Conservation (phyloP, 2,888 invertebrate genomes). For the Yponomeuta sedellus region DNA sequence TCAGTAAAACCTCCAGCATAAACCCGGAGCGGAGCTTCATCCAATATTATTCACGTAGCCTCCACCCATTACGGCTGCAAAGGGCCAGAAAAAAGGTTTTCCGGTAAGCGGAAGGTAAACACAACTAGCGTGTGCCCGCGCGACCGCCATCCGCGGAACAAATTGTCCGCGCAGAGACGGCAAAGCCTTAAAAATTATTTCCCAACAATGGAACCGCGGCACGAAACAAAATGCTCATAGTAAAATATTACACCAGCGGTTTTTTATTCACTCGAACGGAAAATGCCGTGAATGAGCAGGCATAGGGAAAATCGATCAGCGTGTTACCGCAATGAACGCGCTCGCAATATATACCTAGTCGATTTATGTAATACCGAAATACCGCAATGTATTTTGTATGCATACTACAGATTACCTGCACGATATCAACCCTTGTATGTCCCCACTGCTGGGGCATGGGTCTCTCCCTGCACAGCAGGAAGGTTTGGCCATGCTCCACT, state of each 20-base stretch:
- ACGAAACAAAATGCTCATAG: slow-evolving; percentile 17
- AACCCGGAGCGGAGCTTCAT: neutral
- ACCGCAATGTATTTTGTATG: too few relatives aligned
- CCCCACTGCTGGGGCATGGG: too few relatives aligned
- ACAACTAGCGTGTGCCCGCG: slow-evolving; percentile 27
- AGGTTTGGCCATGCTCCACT: too few relatives aligned
- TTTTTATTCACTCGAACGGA: neutral
- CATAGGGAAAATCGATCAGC: neutral
- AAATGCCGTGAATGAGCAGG: neutral
- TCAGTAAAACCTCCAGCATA: neutral
- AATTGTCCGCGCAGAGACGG: slow-evolving; percentile 47
- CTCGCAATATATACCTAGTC: too few relatives aligned
- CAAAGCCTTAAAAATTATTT: slow-evolving; percentile 52
- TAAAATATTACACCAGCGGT: neutral
- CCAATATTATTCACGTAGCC: slow-evolving; percentile 1
- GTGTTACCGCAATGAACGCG: neutral
- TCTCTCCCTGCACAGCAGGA: too few relatives aligned
- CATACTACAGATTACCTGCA: too few relatives aligned
- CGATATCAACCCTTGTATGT: too few relatives aligned
- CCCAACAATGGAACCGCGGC: slow-evolving; percentile 41
- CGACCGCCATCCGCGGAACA: slow-evolving; percentile 39
- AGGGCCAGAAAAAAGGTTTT: slow-evolving; percentile 6
- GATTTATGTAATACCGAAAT: too few relatives aligned
- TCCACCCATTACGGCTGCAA: slow-evolving; percentile 5
- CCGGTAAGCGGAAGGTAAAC: slow-evolving; percentile 9